Base-by-base conservation (phyloP, 2,797 vertebrate genomes). In the Eurystomus glaucurus region DNA sequence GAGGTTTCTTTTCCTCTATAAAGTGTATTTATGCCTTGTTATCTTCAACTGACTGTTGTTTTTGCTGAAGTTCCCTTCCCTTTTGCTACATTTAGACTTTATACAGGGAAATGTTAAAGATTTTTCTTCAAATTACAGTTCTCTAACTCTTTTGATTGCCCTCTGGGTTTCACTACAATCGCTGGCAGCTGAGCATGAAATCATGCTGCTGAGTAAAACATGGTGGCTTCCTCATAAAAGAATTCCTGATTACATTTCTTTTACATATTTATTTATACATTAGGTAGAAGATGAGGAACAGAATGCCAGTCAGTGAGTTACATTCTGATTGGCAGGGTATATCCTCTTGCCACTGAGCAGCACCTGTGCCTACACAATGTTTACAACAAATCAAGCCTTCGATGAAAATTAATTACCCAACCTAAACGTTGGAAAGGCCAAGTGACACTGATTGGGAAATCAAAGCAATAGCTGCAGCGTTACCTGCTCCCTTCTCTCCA, bases 171-270 rank as follows among this genome's bases (percentile, higher is more conserved):
- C 71, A 64, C 76, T 33, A 57, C 76, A 93, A 81, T 84, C 72
- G 60, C 46, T 81, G 50, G 75, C 89, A 93, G 66, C 58, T 92
- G 84, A 91, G 84, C 87, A 85, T 51, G 75, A 91, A 96, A 96
- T 95, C 78, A 41, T 4, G 50, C 69, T 92, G 85, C 85, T 81
- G 64, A 84, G 76, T 41, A 79, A 93, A 95, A 95, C 28, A 52
- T 54, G 76, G 94, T 50, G 85, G 35, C 72, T 86, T 91, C 68
- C 37, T 48, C 85, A 26, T 29, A 62, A 71, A 90, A 88, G 76
- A 71, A 77, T 57, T 80, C 60, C 26, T 88, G 93, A 90, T 95
- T 78, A 14, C 18, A 5, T 65, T 86, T 65, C 66, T 92, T 90
- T 91, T 84, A 50, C 85, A 68, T 26, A 48, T 85, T 93, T 94